A percentile compares a stretch with the other conserved stretches of the same genome.
phyloP scores from a whole-genome alignment of 2,797 vertebrate species.

The Coranthus polyacanthus region DNA sequence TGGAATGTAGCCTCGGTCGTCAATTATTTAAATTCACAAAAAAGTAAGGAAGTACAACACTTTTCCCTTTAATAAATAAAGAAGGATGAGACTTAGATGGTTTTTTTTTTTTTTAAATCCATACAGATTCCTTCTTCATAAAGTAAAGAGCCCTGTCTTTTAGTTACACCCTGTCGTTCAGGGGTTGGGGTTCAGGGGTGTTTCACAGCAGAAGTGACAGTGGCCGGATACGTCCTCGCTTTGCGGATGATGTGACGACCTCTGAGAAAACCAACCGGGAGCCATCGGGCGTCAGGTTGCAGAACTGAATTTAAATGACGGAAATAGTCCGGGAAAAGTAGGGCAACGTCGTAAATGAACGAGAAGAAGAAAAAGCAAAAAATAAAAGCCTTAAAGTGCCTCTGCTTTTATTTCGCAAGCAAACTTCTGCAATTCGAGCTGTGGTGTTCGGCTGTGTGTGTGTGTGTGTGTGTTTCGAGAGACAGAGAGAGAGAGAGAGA shows the following conservation, averaged over 20 bases:
- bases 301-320: slow-evolving; percentile 37
- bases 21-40: slow-evolving; percentile 24
- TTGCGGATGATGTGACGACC: slow-evolving; percentile 26
- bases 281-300: slow-evolving; percentile 25
- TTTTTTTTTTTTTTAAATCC: slow-evolving; percentile 15
- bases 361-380: slow-evolving; percentile 17
- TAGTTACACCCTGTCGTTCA: slow-evolving; percentile 26
- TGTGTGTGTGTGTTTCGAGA: slow-evolving; percentile 4
- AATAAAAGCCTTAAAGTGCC: slow-evolving; percentile 66
- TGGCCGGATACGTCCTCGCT: slow-evolving; percentile 25
- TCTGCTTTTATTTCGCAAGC: slow-evolving; percentile 54
- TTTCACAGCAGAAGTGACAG: slow-evolving; percentile 28
- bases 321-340: slow-evolving; percentile 43
- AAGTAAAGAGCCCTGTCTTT: slow-evolving; percentile 5
- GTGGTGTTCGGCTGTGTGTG: slow-evolving; percentile 27
- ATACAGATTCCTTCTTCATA: background rate
- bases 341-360: slow-evolving; percentile 50
- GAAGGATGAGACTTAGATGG: background rate
- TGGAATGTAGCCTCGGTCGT: slow-evolving; percentile 37
- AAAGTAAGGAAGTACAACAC: slow-evolving; percentile 8
- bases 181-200: too few relatives aligned
- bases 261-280: slow-evolving; percentile 10
- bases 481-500: too few relatives aligned
- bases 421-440: slow-evolving; percentile 50
- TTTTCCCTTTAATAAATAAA: slow-evolving; percentile 14